Percentiles rank a stretch among this genome's conserved stretches.
phyloP scores from a whole-genome alignment of 2,797 vertebrate genomes.

The Garrulus glandarius region DNA sequence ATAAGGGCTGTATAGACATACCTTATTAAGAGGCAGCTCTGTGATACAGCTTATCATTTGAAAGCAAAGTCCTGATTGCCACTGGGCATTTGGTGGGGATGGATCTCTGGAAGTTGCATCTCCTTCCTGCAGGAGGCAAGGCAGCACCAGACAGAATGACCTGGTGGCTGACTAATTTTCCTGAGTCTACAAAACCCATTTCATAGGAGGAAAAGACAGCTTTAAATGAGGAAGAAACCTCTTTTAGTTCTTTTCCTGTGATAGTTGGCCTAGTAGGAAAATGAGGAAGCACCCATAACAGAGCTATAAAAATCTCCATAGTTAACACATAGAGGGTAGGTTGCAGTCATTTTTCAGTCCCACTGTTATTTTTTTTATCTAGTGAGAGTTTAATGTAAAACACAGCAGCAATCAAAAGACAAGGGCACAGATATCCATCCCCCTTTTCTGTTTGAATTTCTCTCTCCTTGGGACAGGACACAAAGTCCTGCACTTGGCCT shows the following conservation, averaged over 20 bases:
- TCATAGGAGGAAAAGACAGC: neutral
- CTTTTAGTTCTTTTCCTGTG: neutral
- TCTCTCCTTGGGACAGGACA: neutral
- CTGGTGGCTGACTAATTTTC: neutral
- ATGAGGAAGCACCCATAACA: neutral
- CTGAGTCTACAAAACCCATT: fast-evolving
- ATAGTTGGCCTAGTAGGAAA: neutral
- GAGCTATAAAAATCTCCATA: neutral
- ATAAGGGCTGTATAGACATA: neutral
- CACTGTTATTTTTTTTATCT: neutral
- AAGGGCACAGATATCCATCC: neutral
- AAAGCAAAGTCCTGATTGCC: neutral
- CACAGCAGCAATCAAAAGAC: neutral
- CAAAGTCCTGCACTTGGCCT: neutral
- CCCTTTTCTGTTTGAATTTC: neutral
- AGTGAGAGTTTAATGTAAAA: neutral
- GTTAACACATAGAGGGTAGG: neutral
- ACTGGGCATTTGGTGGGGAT: fast-evolving
- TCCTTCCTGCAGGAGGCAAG: neutral
- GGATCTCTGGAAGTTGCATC: neutral
- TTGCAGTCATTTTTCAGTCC: neutral
- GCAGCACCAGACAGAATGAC: neutral
- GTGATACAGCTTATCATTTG: neutral
- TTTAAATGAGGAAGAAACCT: neutral
- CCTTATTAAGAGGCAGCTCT: neutral